Percentiles rank a stretch among this genome's conserved stretches.
Conservation (phyloP, 2,888 invertebrate genomes). For the Coleophora flavipennella region DNA sequence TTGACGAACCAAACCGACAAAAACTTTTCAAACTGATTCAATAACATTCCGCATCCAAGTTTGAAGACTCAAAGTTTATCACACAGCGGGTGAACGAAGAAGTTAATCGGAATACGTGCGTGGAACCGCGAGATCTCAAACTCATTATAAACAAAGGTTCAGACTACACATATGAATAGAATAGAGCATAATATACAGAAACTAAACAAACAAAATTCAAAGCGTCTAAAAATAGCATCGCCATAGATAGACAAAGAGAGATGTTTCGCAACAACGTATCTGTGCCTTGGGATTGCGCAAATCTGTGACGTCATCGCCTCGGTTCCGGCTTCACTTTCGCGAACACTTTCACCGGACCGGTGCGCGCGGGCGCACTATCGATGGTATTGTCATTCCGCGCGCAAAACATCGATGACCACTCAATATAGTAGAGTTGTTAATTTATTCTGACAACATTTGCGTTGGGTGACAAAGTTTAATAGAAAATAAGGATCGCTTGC, state of each 20-base stretch:
- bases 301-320: conserved; percentile 58
- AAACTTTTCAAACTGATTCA: too few species aligned
- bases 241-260: conserved; percentile 35
- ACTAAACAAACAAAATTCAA: conserved; percentile 14
- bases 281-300: conserved; percentile 54
- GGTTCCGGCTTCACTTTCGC: conserved; percentile 71
- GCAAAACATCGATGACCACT: conserved; percentile 29
- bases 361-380: conserved; percentile 27
- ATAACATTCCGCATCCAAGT: too few species aligned
- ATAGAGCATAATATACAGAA: background rate
- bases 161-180: background rate
- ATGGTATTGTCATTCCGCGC: conserved; percentile 35
- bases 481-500: background rate
- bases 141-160: background rate
- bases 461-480: conserved; percentile 12
- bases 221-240: conserved; percentile 22
- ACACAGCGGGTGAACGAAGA: conserved; percentile 4
- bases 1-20: too few species aligned
- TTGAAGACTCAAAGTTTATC: too few species aligned
- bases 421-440: conserved; percentile 30
- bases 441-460: conserved; percentile 29
- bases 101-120: conserved; percentile 9
- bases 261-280: conserved; percentile 55
- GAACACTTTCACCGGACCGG: conserved; percentile 61
- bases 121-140: background rate